phyloP scores from a whole-genome alignment of 2,113 vertebrate species.

The Dissostichus mawsoni region DNA sequence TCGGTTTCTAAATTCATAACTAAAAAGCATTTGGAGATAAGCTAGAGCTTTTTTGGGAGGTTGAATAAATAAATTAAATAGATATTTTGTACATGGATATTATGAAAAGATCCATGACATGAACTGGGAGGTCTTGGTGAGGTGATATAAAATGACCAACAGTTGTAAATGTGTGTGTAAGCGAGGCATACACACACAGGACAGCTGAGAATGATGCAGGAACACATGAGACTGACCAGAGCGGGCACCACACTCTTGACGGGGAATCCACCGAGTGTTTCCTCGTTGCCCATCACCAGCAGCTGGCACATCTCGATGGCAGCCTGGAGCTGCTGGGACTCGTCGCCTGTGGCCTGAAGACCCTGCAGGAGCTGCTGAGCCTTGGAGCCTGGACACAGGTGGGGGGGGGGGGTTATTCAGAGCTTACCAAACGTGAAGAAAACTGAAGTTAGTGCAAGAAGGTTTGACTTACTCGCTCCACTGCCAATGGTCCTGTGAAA shows the following conservation, averaged over 20 bases:
- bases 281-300: slow-evolving; percentile 99
- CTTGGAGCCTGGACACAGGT: slow-evolving; percentile 89
- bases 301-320: slow-evolving; percentile 99
- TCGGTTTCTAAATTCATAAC: no score
- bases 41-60: no score
- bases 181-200: not conserved
- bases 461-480: slow-evolving; percentile 92
- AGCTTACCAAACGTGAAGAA: not conserved
- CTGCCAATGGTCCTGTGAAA: slow-evolving; percentile 99
- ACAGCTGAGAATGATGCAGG: not conserved
- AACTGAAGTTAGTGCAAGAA: not conserved
- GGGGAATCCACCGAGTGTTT: slow-evolving; percentile 98
- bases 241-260: slow-evolving; percentile 98
- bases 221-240: slow-evolving; percentile 85
- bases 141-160: no score
- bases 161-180: not conserved
- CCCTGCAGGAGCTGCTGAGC: slow-evolving; percentile 98
- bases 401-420: not conserved
- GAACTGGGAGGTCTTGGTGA: no score
- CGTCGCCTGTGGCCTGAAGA: slow-evolving; percentile 96
- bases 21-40: no score
- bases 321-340: slow-evolving; percentile 98
- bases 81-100: no score
- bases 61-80: no score
- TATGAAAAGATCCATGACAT: no score